phyloP scores from a whole-genome alignment of 1,140 invertebrate species.

The Batillaria attramentaria region DNA sequence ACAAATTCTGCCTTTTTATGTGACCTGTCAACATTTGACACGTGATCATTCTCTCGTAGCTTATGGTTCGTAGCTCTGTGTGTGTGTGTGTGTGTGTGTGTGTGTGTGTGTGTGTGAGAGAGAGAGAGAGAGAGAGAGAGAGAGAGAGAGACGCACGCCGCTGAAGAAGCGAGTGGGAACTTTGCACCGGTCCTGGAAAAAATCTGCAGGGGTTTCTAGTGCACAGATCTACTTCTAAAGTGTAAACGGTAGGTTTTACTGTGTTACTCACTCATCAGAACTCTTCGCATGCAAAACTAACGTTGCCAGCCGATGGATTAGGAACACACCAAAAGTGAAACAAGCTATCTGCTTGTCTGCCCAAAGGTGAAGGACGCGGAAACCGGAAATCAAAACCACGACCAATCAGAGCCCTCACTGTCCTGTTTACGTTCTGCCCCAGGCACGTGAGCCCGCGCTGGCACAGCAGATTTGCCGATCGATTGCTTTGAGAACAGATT shows the following conservation, averaged over 20 bases:
- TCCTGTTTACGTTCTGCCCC: not conserved
- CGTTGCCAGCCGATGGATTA: not conserved
- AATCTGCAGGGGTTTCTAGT: not conserved
- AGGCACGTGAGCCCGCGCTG: constrained; percentile 1
- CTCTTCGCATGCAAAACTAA: not conserved
- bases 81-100: not conserved
- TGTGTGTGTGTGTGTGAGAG: not conserved
- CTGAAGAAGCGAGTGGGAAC: too few species aligned
- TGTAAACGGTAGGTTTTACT: too few species aligned
- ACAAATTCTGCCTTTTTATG: too few species aligned
- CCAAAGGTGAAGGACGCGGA: not conserved
- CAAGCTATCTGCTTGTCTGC: not conserved
- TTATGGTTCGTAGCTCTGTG: not conserved
- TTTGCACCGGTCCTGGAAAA: too few species aligned
- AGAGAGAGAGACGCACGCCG: constrained; percentile 14
- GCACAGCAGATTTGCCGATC: too few species aligned
- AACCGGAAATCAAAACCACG: not conserved
- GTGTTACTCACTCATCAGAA: too few species aligned
- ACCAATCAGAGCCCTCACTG: not conserved
- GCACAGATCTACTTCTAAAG: not conserved
- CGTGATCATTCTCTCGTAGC: not conserved
- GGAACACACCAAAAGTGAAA: constrained; percentile 1
- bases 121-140: not conserved
- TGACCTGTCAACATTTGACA: not conserved
- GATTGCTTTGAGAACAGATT: too few species aligned